A percentile compares a stretch with the other conserved stretches of the same genome.
These are phyloP conservation scores for Polylopha cassiicola DNA, from an alignment of 2,888 invertebrate genomes.

Conservation along the genomic window DNA sequence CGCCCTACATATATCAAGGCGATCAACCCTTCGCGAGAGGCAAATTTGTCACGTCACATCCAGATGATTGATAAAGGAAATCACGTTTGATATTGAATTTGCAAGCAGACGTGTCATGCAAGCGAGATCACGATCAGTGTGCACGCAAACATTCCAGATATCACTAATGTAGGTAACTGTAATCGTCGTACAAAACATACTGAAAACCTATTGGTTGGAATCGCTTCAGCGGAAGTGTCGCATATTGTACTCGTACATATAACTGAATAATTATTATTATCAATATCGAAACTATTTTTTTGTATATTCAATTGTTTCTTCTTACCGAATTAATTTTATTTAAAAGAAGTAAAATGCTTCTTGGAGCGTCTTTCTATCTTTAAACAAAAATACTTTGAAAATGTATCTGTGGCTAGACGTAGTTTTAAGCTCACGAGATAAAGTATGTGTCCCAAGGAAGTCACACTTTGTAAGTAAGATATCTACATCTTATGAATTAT, in stretches of 20 bases:
- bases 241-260: too few species aligned
- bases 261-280: too few species aligned
- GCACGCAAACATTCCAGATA: neutral
- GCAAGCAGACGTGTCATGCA: slow-evolving; percentile 19
- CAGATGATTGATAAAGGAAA: slow-evolving; percentile 46
- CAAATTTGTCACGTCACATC: slow-evolving; percentile 35
- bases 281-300: too few species aligned
- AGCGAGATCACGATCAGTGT: slow-evolving; percentile 9
- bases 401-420: slow-evolving; percentile 8
- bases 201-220: too few species aligned
- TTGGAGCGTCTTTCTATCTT: too few species aligned
- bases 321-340: too few species aligned
- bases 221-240: too few species aligned
- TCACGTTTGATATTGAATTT: slow-evolving; percentile 31
- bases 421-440: slow-evolving; percentile 14
- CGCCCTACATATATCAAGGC: slow-evolving; percentile 17
- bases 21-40: slow-evolving; percentile 24
- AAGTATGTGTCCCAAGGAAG: slow-evolving; percentile 17
- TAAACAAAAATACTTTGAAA: slow-evolving; percentile 4
- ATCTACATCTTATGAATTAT: slow-evolving; percentile 27
- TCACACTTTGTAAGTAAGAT: slow-evolving; percentile 17
- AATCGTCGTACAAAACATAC: too few species aligned
- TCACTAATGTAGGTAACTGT: neutral
- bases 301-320: too few species aligned
- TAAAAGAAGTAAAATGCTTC: too few species aligned